These are phyloP conservation scores for Callimorpha dominula DNA, from an alignment of 2,888 invertebrate species.

Conservation along the genomic window DNA sequence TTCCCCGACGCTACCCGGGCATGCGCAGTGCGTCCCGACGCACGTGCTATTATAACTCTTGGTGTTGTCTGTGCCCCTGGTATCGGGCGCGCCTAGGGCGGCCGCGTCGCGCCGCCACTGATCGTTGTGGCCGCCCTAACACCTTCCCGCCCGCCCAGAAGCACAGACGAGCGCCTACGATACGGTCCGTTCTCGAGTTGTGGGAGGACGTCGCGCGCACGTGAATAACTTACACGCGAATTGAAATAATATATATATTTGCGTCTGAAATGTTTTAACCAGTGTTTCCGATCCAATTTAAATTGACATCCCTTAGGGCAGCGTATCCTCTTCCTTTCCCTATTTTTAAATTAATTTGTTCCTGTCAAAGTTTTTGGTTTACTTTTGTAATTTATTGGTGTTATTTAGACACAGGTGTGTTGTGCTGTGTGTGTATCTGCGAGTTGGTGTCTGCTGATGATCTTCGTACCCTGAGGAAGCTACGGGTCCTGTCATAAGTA, in stretches of 20 bases:
- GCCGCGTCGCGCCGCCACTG: constrained; percentile 82
- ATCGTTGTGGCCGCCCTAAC: constrained; percentile 78
- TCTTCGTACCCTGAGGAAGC: constrained; percentile 62
- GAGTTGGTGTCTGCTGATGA: constrained; percentile 69
- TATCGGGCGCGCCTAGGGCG: constrained; percentile 86
- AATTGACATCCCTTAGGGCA: constrained; percentile 24
- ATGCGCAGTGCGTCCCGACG: constrained; percentile 78
- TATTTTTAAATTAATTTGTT: constrained; percentile 32
- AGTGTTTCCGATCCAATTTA: constrained; percentile 39
- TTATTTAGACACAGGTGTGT: constrained; percentile 69
- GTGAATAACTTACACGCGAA: constrained; percentile 73
- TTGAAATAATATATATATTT: constrained; percentile 45
- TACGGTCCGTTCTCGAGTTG: constrained; percentile 74
- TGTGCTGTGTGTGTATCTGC: constrained; percentile 74
- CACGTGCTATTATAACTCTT: constrained; percentile 74
- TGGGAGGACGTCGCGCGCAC: constrained; percentile 66
- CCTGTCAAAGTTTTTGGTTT: constrained; percentile 44
- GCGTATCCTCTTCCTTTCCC: constrained; percentile 28
- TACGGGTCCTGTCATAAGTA: constrained; percentile 56
- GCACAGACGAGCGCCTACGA: constrained; percentile 76
- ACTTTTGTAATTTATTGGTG: constrained; percentile 59
- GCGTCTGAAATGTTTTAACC: constrained; percentile 54
- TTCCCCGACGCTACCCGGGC: constrained; percentile 70
- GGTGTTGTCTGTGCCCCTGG: constrained; percentile 72
- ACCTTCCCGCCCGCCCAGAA: constrained; percentile 80